Base-by-base conservation (phyloP, 1,140 invertebrate species). In the Brachionus koreanus region DNA sequence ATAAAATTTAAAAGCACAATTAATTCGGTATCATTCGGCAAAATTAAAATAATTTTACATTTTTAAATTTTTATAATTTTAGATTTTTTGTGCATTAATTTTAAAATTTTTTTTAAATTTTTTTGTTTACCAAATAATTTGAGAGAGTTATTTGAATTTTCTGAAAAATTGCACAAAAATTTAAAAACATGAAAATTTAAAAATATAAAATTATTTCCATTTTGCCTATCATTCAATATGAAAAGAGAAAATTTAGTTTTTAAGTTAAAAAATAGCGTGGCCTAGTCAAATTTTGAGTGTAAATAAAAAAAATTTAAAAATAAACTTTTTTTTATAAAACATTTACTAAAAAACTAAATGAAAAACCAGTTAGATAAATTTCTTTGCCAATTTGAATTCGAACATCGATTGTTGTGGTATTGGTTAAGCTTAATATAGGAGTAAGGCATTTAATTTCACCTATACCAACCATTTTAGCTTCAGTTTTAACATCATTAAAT, bases 401-500 rank as follows among this genome's bases (percentile, higher is more conserved):
- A 43, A 75, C 16, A 52, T 75, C 3, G 13, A 75, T 23, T 29
- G 19, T 19, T 25, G 12, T 19, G 12, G 37, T 13, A n/a, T 43
- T 23, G 25, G n/a, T 75, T 0, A 42, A 19, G 6, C 19, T 25
- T n/a, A 75, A 19, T 29, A 79, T 61, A 0, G 79, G 79, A 16
- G 79, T 82, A 42, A 10, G 5, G 12, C 79, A 82, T 43, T 25
- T 37, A 4, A 82, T 65, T 65, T 82, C 39, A 81, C 61, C 46
- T 39, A 67, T 25, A 7, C 35, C 29, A 5, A 61, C 37, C 16
- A 81, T 42, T 6, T 29, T 35, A 13, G 23, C 76, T 7, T 43
- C 61, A 19, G 39, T 63, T 81, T 63, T 23, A 10, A 43, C 7
- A 25, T 63, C 23, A 23, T 63, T n/a, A 37, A 81, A 81, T 9